Conservation (phyloP, 2,888 invertebrate genomes). For the Liopterus haemorrhoidalis region DNA sequence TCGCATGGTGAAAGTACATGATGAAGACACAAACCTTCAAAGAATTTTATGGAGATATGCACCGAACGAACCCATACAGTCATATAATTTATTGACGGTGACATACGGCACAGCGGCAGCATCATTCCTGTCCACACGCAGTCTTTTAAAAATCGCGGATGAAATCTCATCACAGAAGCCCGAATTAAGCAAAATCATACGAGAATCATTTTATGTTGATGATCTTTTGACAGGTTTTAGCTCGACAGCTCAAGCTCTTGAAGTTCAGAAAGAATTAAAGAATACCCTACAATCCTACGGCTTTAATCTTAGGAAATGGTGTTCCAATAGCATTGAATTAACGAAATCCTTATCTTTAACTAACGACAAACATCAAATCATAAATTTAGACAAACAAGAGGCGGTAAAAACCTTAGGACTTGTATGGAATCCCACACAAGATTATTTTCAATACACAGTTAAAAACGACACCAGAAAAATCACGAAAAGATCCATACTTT, state of each 20-base stretch:
- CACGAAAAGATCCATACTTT: slow-evolving; percentile 6
- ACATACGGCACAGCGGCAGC: slow-evolving; percentile 36
- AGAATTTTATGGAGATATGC: slow-evolving; percentile 37
- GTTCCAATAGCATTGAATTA: slow-evolving; percentile 25
- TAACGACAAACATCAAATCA: background rate
- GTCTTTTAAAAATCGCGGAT: slow-evolving; percentile 32
- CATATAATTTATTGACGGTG: slow-evolving; percentile 30
- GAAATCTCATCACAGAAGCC: slow-evolving; percentile 26
- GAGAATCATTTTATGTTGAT: slow-evolving; percentile 36
- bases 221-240: slow-evolving; percentile 32
- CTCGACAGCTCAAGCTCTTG: slow-evolving; percentile 24
- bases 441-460: slow-evolving; percentile 17
- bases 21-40: slow-evolving; percentile 33
- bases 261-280: slow-evolving; percentile 22
- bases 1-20: slow-evolving; percentile 32
- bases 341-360: background rate
- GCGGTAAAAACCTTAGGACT: slow-evolving; percentile 12
- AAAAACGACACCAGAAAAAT: slow-evolving; percentile 1
- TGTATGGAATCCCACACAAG: slow-evolving; percentile 4
- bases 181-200: slow-evolving; percentile 22
- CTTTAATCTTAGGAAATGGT: slow-evolving; percentile 33
- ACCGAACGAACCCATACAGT: slow-evolving; percentile 23
- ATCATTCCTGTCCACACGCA: slow-evolving; percentile 28
- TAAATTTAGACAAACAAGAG: slow-evolving; percentile 9
- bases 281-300: slow-evolving; percentile 19